Evolutionary conservation across 1,140 invertebrate species (phyloP), one percentile per base, ranked within the genome.

Genomic region (Listronotus bonariensis): DNA sequence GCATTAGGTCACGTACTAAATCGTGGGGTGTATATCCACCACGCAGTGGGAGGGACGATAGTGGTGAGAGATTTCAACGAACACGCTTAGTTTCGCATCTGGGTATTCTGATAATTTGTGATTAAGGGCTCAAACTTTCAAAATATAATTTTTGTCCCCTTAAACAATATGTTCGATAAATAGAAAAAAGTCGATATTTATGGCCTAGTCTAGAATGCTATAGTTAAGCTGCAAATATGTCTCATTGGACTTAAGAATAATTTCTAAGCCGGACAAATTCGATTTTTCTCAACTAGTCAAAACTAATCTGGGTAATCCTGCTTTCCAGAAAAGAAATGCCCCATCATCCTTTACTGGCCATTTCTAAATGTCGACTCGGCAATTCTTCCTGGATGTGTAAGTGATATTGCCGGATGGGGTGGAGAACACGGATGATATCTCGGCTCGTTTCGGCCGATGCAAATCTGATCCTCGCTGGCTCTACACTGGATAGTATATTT

Each of bases 381-480:
- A 56, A 56, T 42, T 56, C 53, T 56, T 56, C 20, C 53, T 56
- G 26, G 53, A 56, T 56, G 53, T 56, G 53, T 43, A 56, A 56
- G 53, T 56, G 53, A 56, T 56, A 56, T 56, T n/a, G 38, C 53
- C 53, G 53, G 40, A 42, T 56, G 14, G 53, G 53, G 53, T 56
- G 53, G 53, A 56, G 53, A 56, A 56, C 36, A 56, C 53, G 40
- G 53, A 32, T 40, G 26, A 56, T 56, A 56, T 56, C 53, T 56
- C 53, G 38, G 18, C 53, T 56, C 53, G 40, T 56, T 56, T 31
- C 42, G 53, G 20, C 53, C 40, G 53, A 56, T 56, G 53, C 53
- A 56, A 56, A 56, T 56, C 53, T 56, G 53, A 26, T 31, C 12
- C 40, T 56, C 40, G 12, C 40, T 56, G 40, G 53, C 53, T 56